Evolutionary conservation across 2,888 invertebrate genomes (phyloP).

Genomic region (Bembecia ichneumoniformis): DNA sequence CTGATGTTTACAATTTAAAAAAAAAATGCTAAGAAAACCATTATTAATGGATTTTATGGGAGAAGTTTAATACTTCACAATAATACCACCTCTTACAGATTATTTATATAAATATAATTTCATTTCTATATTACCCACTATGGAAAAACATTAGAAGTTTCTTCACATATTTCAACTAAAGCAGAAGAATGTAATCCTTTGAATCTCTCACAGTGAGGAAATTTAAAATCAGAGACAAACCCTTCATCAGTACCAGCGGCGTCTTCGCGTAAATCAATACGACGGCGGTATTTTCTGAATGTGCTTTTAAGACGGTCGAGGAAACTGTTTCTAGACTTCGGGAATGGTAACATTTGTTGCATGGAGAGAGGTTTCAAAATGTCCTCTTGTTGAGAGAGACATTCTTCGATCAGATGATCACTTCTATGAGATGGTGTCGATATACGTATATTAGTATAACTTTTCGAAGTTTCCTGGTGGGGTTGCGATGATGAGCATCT

Average conservation of each 20-base stretch:
- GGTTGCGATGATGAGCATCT: slow-evolving; percentile 7
- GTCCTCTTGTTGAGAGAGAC: neutral
- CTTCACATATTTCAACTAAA: slow-evolving; percentile 37
- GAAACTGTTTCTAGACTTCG: slow-evolving; percentile 40
- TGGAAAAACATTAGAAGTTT: slow-evolving; percentile 20
- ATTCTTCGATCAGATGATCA: neutral
- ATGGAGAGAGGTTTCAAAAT: slow-evolving; percentile 29
- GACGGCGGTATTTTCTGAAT: slow-evolving; percentile 30
- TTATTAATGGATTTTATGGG: no score
- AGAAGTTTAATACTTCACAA: no score
- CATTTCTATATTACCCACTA: no score
- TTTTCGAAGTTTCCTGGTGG: slow-evolving; percentile 24
- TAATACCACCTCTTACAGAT: no score
- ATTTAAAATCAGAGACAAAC: slow-evolving; percentile 41
- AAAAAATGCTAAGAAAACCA: no score
- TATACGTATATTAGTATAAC: slow-evolving; percentile 40
- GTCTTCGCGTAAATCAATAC: slow-evolving; percentile 17
- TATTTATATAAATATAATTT: no score
- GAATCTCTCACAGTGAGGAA: slow-evolving; percentile 34
- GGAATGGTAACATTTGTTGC: slow-evolving; percentile 54
- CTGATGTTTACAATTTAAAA: no score
- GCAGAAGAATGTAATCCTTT: slow-evolving; percentile 21
- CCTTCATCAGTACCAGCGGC: slow-evolving; percentile 7
- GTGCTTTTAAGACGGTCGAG: slow-evolving; percentile 36
- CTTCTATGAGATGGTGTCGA: slow-evolving; percentile 4